Conservation (phyloP, 2,888 invertebrate species). For the Lasioglossum calceatum region DNA sequence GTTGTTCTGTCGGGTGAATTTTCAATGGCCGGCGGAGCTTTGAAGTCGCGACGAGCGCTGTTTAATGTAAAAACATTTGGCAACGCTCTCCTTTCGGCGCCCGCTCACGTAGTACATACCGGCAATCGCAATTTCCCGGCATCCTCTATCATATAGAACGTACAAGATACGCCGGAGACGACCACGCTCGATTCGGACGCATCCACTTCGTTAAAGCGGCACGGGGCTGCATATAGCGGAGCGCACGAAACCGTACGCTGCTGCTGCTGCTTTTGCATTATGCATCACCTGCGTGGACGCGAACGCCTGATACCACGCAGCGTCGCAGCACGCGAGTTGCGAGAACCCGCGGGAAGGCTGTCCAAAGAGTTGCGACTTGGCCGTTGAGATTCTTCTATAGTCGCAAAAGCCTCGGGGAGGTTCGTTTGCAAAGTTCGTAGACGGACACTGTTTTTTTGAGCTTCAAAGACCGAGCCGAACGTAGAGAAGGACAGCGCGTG, state of each 20-base stretch:
- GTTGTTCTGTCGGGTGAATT: neutral
- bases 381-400: neutral
- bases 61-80: constrained; percentile 35
- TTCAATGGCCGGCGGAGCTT: constrained; percentile 1
- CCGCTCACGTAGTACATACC: neutral
- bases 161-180: neutral
- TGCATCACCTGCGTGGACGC: neutral
- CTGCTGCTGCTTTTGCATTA: neutral
- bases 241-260: constrained; percentile 1
- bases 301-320: neutral
- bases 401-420: too few relatives aligned
- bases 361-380: neutral
- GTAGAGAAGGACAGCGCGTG: too few relatives aligned
- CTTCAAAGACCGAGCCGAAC: too few relatives aligned
- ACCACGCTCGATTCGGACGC: constrained; percentile 24
- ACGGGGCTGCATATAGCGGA: neutral
- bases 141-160: neutral
- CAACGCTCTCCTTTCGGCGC: constrained; percentile 16
- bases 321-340: neutral
- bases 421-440: too few relatives aligned
- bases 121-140: constrained; percentile 42
- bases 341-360: neutral
- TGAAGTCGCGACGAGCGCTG: neutral
- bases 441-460: too few relatives aligned
- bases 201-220: constrained; percentile 3